Base-by-base conservation (phyloP, 2,888 invertebrate genomes). In the Leptura quadrifasciata region DNA sequence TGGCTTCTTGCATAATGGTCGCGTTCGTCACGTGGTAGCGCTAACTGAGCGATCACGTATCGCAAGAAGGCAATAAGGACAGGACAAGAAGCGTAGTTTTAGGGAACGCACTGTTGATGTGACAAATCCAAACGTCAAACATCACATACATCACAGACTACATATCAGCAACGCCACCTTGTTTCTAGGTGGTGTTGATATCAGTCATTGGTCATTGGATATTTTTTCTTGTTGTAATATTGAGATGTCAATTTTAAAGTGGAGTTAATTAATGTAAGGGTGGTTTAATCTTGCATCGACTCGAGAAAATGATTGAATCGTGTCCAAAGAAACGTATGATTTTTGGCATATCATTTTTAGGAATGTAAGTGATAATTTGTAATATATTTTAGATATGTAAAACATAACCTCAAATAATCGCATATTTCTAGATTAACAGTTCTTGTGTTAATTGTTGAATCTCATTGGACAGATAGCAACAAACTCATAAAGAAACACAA, bases 321-420 rank as follows among this genome's bases (percentile, higher is more conserved):
- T 96, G 95, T 88, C 95, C 96, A 21, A 95, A 94, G 87, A 94
- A 94, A 88, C 95, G 95, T 85, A 96, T 96, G 96, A 90, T 96
- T 67, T 89, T 95, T 77, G 95, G 94, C 68, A 94, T 96, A 79
- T 92, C 94, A 78, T 91, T 93, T 83, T 90, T 96, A 81, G 95
- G 95, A 89, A 91, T 94, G 93, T 95, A 91, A 91, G 94, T 92
- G 76, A 39, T 68, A 72, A 76, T 78, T 65, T 64, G 65, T 70
- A 71, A 70, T 70, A 72, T 74, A 64, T 72, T 35, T 52, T 52
- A 61, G 47, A 79, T 79, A 83, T 75, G 75, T 83, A 80, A 76
- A 82, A 27, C 68, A 39, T 52, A 47, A 67, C 57, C 61, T 60
- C 27, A 65, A 65, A 65, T 52, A 65, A 52, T n/a, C 0, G 27